Conservation (phyloP, 53 echinoderm and acorn worm species). For the Apostichopus leukothele region DNA sequence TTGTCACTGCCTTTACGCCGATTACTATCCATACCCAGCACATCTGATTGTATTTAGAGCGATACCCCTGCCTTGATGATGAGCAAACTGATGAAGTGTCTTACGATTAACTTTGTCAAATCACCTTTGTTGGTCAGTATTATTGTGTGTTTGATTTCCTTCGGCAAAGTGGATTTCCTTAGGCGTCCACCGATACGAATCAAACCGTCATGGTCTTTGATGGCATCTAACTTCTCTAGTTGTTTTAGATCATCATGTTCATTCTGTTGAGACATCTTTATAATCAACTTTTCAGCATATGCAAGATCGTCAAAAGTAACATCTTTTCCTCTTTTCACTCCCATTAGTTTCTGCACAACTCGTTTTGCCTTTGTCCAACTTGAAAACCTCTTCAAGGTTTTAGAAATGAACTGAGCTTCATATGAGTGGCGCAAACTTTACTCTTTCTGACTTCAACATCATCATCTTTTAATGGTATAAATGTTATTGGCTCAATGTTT, state of each 20-base stretch:
- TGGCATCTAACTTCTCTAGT: slow-evolving; percentile 53
- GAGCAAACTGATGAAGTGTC: slow-evolving; percentile 23
- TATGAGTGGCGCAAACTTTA: not conserved
- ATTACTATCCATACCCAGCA: too few species aligned
- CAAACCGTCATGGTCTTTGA: slow-evolving; percentile 41
- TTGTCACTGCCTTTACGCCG: not conserved
- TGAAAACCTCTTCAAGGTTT: slow-evolving; percentile 9
- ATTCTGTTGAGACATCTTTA: slow-evolving; percentile 30
- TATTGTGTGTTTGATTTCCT: slow-evolving; percentile 52
- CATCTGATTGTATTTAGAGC: slow-evolving; percentile 39
- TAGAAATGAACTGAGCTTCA: slow-evolving; percentile 1
- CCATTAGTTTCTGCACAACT: not conserved
- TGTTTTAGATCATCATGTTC: slow-evolving; percentile 16
- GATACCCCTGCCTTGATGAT: slow-evolving; percentile 54
- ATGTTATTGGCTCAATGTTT: slow-evolving; percentile 4
- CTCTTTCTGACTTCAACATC: slow-evolving; percentile 23
- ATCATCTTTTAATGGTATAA: not conserved
- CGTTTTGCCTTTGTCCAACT: slow-evolving; percentile 33
- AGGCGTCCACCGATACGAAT: slow-evolving; percentile 60
- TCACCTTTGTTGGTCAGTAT: slow-evolving; percentile 54
- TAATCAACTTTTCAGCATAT: slow-evolving; percentile 40
- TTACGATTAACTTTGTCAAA: slow-evolving; percentile 42
- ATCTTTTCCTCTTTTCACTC: not conserved
- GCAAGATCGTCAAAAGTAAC: slow-evolving; percentile 23
- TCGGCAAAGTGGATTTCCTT: slow-evolving; percentile 22